Percentiles rank a stretch among this genome's conserved stretches.
phyloP scores from a whole-genome alignment of 2,113 vertebrate genomes.

The Lepisosteus osseus region DNA sequence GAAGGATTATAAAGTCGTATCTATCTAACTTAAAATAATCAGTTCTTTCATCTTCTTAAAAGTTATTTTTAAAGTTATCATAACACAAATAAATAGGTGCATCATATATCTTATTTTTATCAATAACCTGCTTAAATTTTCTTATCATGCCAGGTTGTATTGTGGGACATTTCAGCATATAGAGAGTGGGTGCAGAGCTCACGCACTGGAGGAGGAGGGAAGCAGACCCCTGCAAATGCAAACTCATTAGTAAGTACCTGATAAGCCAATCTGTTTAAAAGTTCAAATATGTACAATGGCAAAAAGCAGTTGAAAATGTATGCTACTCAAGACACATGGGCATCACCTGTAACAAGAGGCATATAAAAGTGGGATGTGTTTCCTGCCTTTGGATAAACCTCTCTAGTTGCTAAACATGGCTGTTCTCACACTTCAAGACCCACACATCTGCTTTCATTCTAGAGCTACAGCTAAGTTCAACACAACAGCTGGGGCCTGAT shows the following conservation, averaged over 20 bases:
- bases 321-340: neutral
- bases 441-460: too few species aligned
- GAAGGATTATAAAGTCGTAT: too few species aligned
- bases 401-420: neutral
- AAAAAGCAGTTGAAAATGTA: neutral
- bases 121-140: neutral
- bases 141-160: slow-evolving; percentile 63
- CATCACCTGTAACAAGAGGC: neutral
- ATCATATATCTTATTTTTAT: too few species aligned
- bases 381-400: neutral
- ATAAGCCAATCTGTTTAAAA: neutral
- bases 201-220: slow-evolving; percentile 37
- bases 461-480: too few species aligned
- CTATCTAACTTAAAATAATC: too few species aligned
- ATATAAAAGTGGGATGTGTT: neutral
- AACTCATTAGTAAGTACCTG: slow-evolving; percentile 50
- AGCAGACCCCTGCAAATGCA: slow-evolving; percentile 45
- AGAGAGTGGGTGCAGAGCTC: slow-evolving; percentile 57
- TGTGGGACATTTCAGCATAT: slow-evolving; percentile 86
- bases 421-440: neutral
- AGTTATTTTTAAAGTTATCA: too few species aligned
- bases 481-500: too few species aligned
- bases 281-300: neutral
- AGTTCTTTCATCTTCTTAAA: too few species aligned
- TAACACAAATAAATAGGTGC: too few species aligned